These are phyloP conservation scores for Excalfactoria chinensis DNA, from an alignment of 2,113 vertebrate genomes.

Conservation along the genomic window DNA sequence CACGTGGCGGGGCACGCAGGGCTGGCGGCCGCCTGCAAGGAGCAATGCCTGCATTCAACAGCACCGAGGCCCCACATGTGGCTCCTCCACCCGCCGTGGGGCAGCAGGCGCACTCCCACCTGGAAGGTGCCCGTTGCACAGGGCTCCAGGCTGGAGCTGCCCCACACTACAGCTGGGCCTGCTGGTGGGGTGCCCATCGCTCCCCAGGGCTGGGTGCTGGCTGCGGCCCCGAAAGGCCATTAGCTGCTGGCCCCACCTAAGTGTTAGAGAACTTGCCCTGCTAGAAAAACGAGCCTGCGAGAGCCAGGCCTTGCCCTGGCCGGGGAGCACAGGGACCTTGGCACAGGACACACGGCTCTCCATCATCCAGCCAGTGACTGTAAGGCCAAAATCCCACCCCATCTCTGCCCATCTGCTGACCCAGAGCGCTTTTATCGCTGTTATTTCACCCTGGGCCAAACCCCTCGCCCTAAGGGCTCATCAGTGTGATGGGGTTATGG, in stretches of 20 bases:
- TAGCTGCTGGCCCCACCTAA: conserved; percentile 49
- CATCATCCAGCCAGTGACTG: background rate
- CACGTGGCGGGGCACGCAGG: background rate
- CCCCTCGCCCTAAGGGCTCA: background rate
- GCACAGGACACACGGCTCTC: rapidly evolving
- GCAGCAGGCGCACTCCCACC: no score
- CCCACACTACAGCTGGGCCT: background rate
- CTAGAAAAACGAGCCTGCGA: conserved; percentile 63
- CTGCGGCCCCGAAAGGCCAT: conserved; percentile 25
- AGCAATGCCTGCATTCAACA: background rate
- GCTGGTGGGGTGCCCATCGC: background rate
- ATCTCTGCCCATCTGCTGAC: background rate
- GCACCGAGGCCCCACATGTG: background rate
- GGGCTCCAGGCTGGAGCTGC: background rate
- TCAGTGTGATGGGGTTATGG: background rate
- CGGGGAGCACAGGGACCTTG: background rate
- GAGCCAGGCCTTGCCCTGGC: background rate
- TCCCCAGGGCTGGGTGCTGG: background rate
- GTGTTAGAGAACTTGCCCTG: conserved; percentile 4
- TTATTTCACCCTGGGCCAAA: conserved; percentile 21
- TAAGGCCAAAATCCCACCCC: background rate
- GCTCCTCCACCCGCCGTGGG: background rate
- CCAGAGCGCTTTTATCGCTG: background rate
- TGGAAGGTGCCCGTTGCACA: conserved; percentile 20
- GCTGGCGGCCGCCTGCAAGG: background rate